Percentiles rank a stretch among this genome's conserved stretches.
phyloP scores from a whole-genome alignment of 2,797 vertebrate species.

The Halcyon leucocephala region DNA sequence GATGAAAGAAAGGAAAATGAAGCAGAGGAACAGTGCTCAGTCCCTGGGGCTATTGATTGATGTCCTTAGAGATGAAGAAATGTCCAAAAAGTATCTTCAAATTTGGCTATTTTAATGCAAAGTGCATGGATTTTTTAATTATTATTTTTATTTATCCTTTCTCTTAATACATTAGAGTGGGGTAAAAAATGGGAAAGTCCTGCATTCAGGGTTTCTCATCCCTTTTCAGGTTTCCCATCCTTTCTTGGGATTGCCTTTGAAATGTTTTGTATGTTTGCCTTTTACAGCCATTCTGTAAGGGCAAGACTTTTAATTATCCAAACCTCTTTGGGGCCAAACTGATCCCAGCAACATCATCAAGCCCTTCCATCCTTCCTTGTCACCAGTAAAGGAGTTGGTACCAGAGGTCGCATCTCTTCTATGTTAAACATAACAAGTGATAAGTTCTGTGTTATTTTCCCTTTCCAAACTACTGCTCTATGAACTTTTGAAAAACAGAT shows the following conservation, averaged over 20 bases:
- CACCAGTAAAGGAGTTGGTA: not conserved
- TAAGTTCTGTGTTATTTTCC: not conserved
- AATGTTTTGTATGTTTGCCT: not conserved
- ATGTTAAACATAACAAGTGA: not conserved
- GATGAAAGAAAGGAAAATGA: not conserved
- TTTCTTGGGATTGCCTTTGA: not conserved
- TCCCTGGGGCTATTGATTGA: not conserved
- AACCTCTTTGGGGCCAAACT: not conserved
- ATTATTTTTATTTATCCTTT: not conserved
- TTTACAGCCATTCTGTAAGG: not conserved
- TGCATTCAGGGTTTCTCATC: not conserved
- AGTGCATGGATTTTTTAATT: not conserved
- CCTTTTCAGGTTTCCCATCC: not conserved
- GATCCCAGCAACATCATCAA: not conserved
- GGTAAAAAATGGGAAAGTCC: not conserved
- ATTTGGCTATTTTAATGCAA: not conserved
- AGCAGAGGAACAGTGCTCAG: not conserved
- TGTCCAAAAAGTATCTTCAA: not conserved
- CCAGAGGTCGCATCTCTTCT: not conserved
- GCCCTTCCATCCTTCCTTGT: not conserved
- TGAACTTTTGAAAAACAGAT: not conserved
- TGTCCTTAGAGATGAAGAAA: not conserved
- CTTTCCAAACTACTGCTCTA: not conserved
- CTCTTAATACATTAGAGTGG: not conserved
- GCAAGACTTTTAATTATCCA: not conserved